These are phyloP conservation scores for Polymixis flavicincta DNA, from an alignment of 2,888 invertebrate genomes.

Conservation along the genomic window DNA sequence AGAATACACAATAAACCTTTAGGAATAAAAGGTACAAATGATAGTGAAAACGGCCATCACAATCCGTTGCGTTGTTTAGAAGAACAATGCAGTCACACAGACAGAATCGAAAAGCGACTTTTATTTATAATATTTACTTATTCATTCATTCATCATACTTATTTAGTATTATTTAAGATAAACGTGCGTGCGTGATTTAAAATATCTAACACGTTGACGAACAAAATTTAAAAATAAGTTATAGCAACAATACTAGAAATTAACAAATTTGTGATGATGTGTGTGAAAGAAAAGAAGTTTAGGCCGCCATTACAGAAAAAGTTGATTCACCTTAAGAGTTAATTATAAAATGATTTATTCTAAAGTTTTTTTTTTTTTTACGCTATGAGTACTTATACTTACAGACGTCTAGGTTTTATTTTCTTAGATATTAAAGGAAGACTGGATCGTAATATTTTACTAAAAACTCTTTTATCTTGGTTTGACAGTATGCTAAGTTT, in stretches of 20 bases:
- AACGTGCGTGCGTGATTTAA: background rate
- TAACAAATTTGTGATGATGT: background rate
- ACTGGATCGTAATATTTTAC: conserved; percentile 23
- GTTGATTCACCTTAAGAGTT: conserved; percentile 30
- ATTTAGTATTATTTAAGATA: background rate
- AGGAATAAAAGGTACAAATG: background rate
- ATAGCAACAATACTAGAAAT: background rate
- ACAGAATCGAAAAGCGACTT: background rate
- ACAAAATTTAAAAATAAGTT: background rate
- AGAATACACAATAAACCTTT: background rate
- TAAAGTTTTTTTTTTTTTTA: conserved; percentile 7
- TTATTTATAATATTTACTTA: too few relatives aligned
- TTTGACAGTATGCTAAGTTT: conserved; percentile 24
- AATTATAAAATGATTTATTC: conserved; percentile 32
- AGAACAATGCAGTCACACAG: too few relatives aligned
- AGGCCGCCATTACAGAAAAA: background rate
- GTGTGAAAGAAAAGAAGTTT: too few relatives aligned
- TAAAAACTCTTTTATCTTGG: conserved; percentile 12
- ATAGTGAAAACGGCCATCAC: background rate
- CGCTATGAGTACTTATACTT: conserved; percentile 50
- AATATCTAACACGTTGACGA: background rate
- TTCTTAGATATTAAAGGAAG: conserved; percentile 21
- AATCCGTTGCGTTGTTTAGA: too few relatives aligned
- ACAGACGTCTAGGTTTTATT: conserved; percentile 22
- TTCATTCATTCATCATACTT: too few relatives aligned